A percentile compares a stretch with the other conserved stretches of the same genome.
These are phyloP conservation scores for Crypturellus tataupa DNA, from an alignment of 2,797 vertebrate genomes.

Conservation along the genomic window DNA sequence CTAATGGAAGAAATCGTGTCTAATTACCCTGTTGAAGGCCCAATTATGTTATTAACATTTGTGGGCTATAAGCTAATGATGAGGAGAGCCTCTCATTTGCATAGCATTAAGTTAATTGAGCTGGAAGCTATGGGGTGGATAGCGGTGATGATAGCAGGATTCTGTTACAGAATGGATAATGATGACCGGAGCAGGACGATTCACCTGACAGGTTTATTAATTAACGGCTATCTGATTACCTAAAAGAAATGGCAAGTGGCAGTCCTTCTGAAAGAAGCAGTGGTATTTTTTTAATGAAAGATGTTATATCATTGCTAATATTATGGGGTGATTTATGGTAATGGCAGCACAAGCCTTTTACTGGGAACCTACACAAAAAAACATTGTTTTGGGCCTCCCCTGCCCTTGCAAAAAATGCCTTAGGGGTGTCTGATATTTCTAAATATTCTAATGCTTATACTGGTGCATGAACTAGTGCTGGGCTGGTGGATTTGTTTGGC, in stretches of 20 bases:
- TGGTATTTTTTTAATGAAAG: conserved; percentile 47
- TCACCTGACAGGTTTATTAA: conserved; percentile 97
- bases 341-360: not conserved
- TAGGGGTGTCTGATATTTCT: not conserved
- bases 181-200: conserved; percentile 88
- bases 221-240: conserved; percentile 94
- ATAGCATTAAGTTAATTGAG: conserved; percentile 99
- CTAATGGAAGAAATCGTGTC: conserved; percentile 87
- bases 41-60: conserved; percentile 95
- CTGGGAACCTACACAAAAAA: not conserved
- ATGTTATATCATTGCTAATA: conserved; percentile 1
- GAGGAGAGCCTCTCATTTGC: conserved; percentile 92
- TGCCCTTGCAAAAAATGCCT: not conserved
- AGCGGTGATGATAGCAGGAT: conserved; percentile 83
- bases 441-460: not conserved
- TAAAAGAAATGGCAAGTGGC: conserved; percentile 77
- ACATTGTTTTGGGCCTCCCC: not conserved
- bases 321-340: conserved; percentile 26
- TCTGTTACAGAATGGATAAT: conserved; percentile 91
- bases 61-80: conserved; percentile 89
- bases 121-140: conserved; percentile 79
- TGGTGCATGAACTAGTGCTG: fast-evolving
- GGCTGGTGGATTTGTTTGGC: not conserved
- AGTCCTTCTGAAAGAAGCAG: conserved; percentile 39
- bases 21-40: conserved; percentile 95